Percentiles rank a stretch among this genome's conserved stretches.
These are phyloP conservation scores for Caenorhabditis afra DNA, from an alignment of 2,888 invertebrate species.

Conservation along the genomic window DNA sequence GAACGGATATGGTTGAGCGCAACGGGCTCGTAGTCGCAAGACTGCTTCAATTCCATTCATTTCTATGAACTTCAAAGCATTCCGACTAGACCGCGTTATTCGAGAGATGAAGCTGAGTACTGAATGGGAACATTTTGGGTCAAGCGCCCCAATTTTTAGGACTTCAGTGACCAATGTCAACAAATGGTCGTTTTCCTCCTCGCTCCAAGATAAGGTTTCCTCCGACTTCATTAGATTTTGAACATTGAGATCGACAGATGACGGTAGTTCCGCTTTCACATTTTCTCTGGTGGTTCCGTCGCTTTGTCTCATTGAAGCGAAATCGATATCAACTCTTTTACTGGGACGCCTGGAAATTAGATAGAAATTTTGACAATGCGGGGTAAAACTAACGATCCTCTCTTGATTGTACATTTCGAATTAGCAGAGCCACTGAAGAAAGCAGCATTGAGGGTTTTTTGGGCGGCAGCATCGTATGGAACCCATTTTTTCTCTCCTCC, in stretches of 20 bases:
- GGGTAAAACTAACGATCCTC: constrained; percentile 32
- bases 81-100: constrained; percentile 59
- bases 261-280: constrained; percentile 41
- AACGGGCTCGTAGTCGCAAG: constrained; percentile 57
- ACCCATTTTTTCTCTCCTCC: constrained; percentile 59
- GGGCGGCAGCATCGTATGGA: constrained; percentile 21
- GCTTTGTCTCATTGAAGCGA: constrained; percentile 46
- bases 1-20: constrained; percentile 53
- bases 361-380: no score
- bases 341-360: constrained; percentile 47
- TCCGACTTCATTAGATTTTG: constrained; percentile 36
- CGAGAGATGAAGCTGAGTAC: constrained; percentile 70
- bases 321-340: constrained; percentile 49
- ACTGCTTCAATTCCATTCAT: constrained; percentile 52
- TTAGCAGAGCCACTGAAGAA: constrained; percentile 48
- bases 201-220: constrained; percentile 20
- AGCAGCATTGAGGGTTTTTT: constrained; percentile 57
- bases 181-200: constrained; percentile 34
- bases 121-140: constrained; percentile 65
- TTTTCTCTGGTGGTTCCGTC: constrained; percentile 23
- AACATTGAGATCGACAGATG: constrained; percentile 12
- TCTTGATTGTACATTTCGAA: constrained; percentile 25
- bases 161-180: constrained; percentile 31
- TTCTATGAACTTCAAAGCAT: constrained; percentile 68
- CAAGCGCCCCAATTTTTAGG: constrained; percentile 30